Evolutionary conservation across 2,888 invertebrate species (phyloP).

Genomic region (Andrena praecox): DNA sequence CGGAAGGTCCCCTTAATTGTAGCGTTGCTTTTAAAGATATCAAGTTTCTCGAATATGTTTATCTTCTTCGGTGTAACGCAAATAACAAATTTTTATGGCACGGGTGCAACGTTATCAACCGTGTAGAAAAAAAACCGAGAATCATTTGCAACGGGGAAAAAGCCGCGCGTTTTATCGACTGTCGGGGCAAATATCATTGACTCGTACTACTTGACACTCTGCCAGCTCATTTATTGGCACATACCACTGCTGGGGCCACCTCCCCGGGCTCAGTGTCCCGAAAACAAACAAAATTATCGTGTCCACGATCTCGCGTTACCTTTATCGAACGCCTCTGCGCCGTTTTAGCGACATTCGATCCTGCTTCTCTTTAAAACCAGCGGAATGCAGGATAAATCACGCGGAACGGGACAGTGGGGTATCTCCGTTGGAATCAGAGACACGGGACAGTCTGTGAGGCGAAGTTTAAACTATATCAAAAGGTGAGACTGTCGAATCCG

Average conservation of each 20-base stretch:
- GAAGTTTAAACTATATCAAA: background rate
- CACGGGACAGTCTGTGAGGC: background rate
- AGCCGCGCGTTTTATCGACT: constrained; percentile 36
- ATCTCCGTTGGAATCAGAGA: background rate
- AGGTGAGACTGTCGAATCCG: background rate
- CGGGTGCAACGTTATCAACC: constrained; percentile 21
- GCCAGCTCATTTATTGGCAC: constrained; percentile 56
- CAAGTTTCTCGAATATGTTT: no score
- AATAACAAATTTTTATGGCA: background rate
- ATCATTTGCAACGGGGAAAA: background rate
- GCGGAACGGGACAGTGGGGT: background rate
- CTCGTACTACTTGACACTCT: constrained; percentile 56
- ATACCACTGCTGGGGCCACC: constrained; percentile 27
- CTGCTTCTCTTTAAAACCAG: constrained; percentile 11
- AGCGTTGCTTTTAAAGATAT: no score
- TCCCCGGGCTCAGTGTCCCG: constrained; percentile 16
- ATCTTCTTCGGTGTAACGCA: no score
- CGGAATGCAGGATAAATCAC: background rate
- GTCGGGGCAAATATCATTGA: constrained; percentile 47
- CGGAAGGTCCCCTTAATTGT: no score
- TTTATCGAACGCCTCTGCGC: constrained; percentile 19
- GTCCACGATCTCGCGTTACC: constrained; percentile 41
- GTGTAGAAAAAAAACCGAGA: background rate
- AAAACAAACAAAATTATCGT: constrained; percentile 53
- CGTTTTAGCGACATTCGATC: constrained; percentile 30